phyloP scores from a whole-genome alignment of 2,113 vertebrate species.

The Eolophus roseicapilla region DNA sequence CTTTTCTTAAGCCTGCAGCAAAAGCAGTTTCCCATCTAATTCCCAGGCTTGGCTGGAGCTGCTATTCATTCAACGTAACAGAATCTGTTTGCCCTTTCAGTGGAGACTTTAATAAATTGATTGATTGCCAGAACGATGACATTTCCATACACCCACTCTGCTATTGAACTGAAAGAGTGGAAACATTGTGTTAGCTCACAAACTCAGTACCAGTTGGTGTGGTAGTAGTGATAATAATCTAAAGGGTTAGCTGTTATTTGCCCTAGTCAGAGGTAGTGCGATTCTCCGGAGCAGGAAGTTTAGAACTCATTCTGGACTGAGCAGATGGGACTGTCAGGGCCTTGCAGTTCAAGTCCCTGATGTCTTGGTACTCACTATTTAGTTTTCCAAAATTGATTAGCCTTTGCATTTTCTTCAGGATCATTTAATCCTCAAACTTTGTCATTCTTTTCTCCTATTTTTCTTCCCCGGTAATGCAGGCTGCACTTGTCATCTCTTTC shows the following conservation, averaged over 20 bases:
- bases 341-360: neutral
- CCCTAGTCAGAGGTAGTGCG: neutral
- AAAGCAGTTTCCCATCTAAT: conserved; percentile 1
- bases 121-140: conserved; percentile 70
- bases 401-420: neutral
- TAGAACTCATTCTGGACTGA: neutral
- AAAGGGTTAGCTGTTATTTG: conserved; percentile 17
- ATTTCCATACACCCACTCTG: conserved; percentile 64
- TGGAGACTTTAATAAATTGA: conserved; percentile 43
- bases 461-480: neutral
- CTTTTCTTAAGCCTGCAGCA: neutral
- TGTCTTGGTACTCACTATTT: neutral
- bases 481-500: neutral
- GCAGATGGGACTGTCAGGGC: neutral
- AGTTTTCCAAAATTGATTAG: neutral
- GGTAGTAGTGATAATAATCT: conserved; percentile 39
- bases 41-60: neutral
- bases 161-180: conserved; percentile 57
- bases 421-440: neutral
- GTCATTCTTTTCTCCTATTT: neutral
- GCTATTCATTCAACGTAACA: conserved; percentile 33
- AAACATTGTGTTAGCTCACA: conserved; percentile 53
- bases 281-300: neutral
- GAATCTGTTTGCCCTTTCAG: conserved; percentile 51
- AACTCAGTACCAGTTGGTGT: conserved; percentile 10